Evolutionary conservation across 1,140 invertebrate species (phyloP).

Genomic region (Cryptotermes secundus): DNA sequence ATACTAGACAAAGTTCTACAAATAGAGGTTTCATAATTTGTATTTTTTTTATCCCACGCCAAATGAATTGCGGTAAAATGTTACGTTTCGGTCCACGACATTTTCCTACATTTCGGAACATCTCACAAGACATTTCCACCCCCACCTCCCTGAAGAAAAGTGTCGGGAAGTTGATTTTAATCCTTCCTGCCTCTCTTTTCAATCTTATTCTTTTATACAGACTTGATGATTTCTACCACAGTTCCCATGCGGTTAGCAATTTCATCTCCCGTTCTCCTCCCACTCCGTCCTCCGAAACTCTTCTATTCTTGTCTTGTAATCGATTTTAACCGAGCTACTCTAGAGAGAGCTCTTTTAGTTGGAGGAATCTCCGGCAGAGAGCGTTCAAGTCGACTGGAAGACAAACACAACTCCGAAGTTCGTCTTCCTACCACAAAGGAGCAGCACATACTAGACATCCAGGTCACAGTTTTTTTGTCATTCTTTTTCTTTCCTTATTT

Average conservation of each 20-base stretch:
- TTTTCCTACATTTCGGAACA: too few species aligned
- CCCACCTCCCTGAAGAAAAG: too few species aligned
- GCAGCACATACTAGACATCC: background rate
- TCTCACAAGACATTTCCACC: too few species aligned
- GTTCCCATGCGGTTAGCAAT: background rate
- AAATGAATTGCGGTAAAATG: too few species aligned
- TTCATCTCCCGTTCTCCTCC: background rate
- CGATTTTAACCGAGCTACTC: background rate
- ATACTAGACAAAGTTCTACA: too few species aligned
- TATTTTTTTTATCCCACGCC: too few species aligned
- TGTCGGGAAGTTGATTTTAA: background rate
- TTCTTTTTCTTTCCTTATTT: background rate
- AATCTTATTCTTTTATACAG: background rate
- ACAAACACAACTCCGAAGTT: slow-evolving; percentile 1
- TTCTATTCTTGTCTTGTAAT: background rate
- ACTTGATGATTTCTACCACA: background rate
- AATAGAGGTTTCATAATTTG: too few species aligned
- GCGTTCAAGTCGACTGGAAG: background rate
- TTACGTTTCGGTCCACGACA: too few species aligned
- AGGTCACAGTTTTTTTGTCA: background rate
- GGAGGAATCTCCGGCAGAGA: background rate
- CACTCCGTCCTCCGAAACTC: background rate
- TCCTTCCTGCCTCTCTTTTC: background rate
- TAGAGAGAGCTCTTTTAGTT: background rate
- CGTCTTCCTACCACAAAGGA: background rate